Evolutionary conservation across 1,140 invertebrate species (phyloP).

Genomic region (Planococcus citri): DNA sequence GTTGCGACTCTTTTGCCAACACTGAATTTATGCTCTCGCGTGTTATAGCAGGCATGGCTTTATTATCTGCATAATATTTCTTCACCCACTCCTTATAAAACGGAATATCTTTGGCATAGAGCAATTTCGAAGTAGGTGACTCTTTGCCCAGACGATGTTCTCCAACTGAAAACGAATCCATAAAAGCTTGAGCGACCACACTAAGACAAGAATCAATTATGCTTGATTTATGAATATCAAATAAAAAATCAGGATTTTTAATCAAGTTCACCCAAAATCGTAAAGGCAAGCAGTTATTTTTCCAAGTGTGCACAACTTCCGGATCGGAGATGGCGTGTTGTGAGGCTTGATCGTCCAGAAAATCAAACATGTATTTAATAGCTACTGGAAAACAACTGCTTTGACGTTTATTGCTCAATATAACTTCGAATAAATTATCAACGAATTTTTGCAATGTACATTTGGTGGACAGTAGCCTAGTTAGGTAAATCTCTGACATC

Average conservation of each 20-base stretch:
- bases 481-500: constrained; percentile 99
- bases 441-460: constrained; percentile 97
- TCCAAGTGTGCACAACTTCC: constrained; percentile 99
- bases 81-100: constrained; percentile 21
- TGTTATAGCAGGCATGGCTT: too few species aligned
- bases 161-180: constrained; percentile 83
- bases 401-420: constrained; percentile 94
- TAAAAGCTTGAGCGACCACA: constrained; percentile 91
- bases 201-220: constrained; percentile 84
- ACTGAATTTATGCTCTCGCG: too few species aligned
- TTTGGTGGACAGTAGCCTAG: constrained; percentile 91
- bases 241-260: constrained; percentile 93
- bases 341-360: constrained; percentile 95
- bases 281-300: constrained; percentile 84
- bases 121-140: constrained; percentile 84
- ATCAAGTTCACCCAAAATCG: constrained; percentile 96
- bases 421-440: constrained; percentile 96
- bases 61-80: too few species aligned
- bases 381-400: constrained; percentile 80
- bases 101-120: constrained; percentile 65
- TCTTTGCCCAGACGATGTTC: constrained; percentile 85
- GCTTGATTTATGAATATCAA: constrained; percentile 86
- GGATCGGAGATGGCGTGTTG: constrained; percentile 91
- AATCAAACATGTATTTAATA: constrained; percentile 99
- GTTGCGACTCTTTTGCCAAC: too few species aligned